phyloP scores from a whole-genome alignment of 1,140 invertebrate genomes.

The Bombus consobrinus region DNA sequence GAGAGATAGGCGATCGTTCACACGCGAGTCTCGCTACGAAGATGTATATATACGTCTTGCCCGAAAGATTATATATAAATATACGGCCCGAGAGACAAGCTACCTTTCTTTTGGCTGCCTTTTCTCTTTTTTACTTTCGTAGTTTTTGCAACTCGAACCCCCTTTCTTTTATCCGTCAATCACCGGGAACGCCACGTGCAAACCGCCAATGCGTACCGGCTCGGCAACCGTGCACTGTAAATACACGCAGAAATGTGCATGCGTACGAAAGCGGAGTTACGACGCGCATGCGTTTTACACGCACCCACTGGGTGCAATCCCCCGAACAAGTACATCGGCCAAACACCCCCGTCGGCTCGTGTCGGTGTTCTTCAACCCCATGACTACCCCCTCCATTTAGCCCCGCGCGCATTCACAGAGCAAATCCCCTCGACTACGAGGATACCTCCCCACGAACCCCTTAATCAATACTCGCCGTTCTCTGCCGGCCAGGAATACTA shows the following conservation, averaged over 20 bases:
- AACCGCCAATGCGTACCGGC: slow-evolving; percentile 40
- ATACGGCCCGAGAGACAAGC: not conserved
- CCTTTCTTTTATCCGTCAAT: slow-evolving; percentile 14
- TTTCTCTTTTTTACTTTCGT: not conserved
- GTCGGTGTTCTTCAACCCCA: slow-evolving; percentile 35
- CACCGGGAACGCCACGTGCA: slow-evolving; percentile 67
- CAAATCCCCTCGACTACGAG: slow-evolving; percentile 54
- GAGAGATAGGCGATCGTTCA: not conserved
- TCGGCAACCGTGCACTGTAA: slow-evolving; percentile 36
- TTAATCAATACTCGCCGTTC: slow-evolving; percentile 73
- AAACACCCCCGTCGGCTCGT: slow-evolving; percentile 36
- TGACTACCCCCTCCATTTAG: slow-evolving; percentile 39
- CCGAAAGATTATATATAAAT: slow-evolving; percentile 7
- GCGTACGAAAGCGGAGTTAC: not conserved
- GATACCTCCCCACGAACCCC: slow-evolving; percentile 60
- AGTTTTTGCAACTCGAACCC: slow-evolving; percentile 3
- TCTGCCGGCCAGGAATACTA: slow-evolving; percentile 55
- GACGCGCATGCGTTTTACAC: slow-evolving; percentile 34
- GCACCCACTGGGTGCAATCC: slow-evolving; percentile 38
- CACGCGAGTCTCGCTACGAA: not conserved
- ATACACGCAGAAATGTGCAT: slow-evolving; percentile 30
- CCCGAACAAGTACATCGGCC: not conserved
- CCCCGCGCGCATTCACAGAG: slow-evolving; percentile 52
- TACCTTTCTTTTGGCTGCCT: not conserved
- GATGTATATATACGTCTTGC: not conserved